phyloP scores from a whole-genome alignment of 1,140 invertebrate genomes.

The Belonocnema kinseyi region DNA sequence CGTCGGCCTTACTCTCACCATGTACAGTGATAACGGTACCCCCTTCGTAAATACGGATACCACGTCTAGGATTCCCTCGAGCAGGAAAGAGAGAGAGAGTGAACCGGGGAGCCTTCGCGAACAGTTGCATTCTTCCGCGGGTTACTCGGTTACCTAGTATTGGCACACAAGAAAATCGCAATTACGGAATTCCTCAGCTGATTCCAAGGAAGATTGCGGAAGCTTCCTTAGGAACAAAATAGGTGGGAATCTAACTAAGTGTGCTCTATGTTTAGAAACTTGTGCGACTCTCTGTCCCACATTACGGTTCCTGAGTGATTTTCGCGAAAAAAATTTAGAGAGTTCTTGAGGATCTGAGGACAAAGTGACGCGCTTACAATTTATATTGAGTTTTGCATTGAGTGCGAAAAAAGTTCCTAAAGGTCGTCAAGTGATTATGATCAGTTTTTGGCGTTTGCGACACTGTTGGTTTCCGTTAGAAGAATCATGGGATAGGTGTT shows the following conservation, averaged over 20 bases:
- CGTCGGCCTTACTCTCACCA: constrained; percentile 38
- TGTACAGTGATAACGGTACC: constrained; percentile 31
- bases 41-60: not conserved
- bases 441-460: no score
- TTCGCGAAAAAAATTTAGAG: not conserved
- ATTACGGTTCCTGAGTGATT: not conserved
- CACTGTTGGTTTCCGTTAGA: no score
- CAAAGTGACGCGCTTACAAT: no score
- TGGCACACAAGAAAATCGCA: constrained; percentile 25
- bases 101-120: not conserved
- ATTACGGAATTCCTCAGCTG: constrained; percentile 24
- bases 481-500: no score
- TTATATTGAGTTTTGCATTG: no score
- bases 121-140: constrained; percentile 23
- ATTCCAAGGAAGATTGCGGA: constrained; percentile 29
- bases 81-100: constrained; percentile 20
- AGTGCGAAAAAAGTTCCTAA: no score
- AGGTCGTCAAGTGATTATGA: no score
- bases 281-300: constrained; percentile 1
- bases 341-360: not conserved
- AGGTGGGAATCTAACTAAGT: not conserved
- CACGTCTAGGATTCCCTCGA: constrained; percentile 26
- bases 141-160: constrained; percentile 31
- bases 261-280: not conserved
- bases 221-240: constrained; percentile 9